Evolutionary conservation across 2,888 invertebrate genomes (phyloP).

Genomic region (Abrostola triplasia): DNA sequence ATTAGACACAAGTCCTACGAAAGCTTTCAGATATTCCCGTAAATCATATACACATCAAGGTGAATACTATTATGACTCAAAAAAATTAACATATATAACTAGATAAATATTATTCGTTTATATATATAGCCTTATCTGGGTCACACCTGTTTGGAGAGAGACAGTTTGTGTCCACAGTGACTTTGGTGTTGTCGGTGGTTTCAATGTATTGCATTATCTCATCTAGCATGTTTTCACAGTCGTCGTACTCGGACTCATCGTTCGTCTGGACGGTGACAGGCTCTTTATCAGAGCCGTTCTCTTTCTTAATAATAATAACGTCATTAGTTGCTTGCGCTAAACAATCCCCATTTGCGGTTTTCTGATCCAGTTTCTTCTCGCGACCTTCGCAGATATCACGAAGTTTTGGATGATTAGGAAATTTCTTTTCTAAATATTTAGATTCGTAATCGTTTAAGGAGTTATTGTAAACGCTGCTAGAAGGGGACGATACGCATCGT

Average conservation of each 20-base stretch:
- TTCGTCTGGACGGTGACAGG: conserved; percentile 16
- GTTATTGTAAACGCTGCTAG: conserved; percentile 74
- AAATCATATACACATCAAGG: not conserved
- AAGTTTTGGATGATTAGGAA: conserved; percentile 61
- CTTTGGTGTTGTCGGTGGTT: conserved; percentile 59
- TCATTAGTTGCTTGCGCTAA: conserved; percentile 25
- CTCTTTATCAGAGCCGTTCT: conserved; percentile 26
- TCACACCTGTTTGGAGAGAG: conserved; percentile 75
- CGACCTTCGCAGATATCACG: conserved; percentile 52
- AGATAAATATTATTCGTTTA: conserved; percentile 62
- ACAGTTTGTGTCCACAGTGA: conserved; percentile 65
- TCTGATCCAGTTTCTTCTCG: conserved; percentile 48
- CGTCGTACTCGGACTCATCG: conserved; percentile 54
- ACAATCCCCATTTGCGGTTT: conserved; percentile 41
- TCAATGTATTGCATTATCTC: conserved; percentile 81
- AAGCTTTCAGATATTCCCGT: not conserved
- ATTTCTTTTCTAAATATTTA: conserved; percentile 66
- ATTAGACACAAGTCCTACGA: too few species aligned
- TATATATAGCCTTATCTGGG: conserved; percentile 75
- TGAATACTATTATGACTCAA: not conserved
- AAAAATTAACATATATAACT: not conserved
- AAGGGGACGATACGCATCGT: conserved; percentile 70
- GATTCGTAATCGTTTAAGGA: conserved; percentile 71
- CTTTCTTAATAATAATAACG: conserved; percentile 33
- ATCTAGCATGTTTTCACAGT: conserved; percentile 76